These are phyloP conservation scores for Lasioglossum leucozonium DNA, from an alignment of 2,888 invertebrate genomes.

Conservation along the genomic window DNA sequence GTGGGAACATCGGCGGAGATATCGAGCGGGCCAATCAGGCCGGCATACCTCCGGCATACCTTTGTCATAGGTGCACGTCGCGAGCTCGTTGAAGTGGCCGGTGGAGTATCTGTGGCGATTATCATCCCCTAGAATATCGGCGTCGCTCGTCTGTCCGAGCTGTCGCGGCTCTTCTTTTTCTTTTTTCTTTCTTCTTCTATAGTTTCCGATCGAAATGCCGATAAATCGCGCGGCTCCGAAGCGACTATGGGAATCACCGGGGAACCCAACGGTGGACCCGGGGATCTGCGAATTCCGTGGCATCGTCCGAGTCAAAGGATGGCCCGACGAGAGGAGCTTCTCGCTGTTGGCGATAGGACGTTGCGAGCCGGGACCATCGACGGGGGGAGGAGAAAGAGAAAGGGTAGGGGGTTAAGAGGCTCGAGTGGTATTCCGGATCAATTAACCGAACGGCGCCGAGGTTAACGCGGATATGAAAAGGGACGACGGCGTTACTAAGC, in stretches of 20 bases:
- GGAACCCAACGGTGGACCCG: slow-evolving; percentile 20
- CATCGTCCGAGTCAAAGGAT: slow-evolving; percentile 69
- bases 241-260: slow-evolving; percentile 55
- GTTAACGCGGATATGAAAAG: slow-evolving; percentile 76
- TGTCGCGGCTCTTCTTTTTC: neutral
- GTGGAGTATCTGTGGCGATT: neutral
- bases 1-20: neutral
- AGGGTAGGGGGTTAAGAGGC: slow-evolving; percentile 61
- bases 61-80: neutral
- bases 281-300: slow-evolving; percentile 66
- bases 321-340: slow-evolving; percentile 67
- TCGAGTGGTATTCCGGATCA: slow-evolving; percentile 75
- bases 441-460: slow-evolving; percentile 75
- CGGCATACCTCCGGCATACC: neutral
- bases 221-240: slow-evolving; percentile 61
- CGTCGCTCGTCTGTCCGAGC: slow-evolving; percentile 1
- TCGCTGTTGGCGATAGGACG: slow-evolving; percentile 46
- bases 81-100: neutral
- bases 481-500: slow-evolving; percentile 73
- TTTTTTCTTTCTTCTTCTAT: neutral
- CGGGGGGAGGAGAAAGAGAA: slow-evolving; percentile 25
- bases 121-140: slow-evolving; percentile 3
- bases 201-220: slow-evolving; percentile 43
- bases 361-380: neutral
- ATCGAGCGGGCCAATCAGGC: neutral